These are phyloP conservation scores for Brotula barbata DNA, from an alignment of 2,797 vertebrate species.

Conservation along the genomic window DNA sequence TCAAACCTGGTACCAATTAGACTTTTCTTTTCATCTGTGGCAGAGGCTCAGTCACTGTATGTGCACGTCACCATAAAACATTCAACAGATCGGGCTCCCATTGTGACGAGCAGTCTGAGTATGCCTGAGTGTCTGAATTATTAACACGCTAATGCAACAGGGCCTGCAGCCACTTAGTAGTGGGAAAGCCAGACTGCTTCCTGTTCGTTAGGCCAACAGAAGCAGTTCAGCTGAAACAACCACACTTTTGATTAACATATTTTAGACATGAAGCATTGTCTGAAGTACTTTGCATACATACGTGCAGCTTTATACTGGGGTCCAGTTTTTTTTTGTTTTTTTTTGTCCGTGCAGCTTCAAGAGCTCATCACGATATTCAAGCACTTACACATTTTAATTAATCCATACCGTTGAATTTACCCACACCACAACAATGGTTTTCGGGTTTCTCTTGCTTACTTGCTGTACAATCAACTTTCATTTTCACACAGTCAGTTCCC, in stretches of 20 bases:
- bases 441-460: too few relatives aligned
- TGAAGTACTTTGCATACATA: background rate
- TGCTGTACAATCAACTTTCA: too few relatives aligned
- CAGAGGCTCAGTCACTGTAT: background rate
- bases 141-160: constrained; percentile 29
- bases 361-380: background rate
- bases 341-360: background rate
- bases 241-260: background rate
- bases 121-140: constrained; percentile 40
- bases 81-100: constrained; percentile 33
- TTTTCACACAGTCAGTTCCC: too few relatives aligned
- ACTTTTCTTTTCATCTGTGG: background rate
- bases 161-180: constrained; percentile 2
- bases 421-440: too few relatives aligned
- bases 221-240: background rate
- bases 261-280: background rate
- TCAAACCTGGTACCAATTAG: too few relatives aligned
- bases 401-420: too few relatives aligned
- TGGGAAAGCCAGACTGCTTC: background rate
- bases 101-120: constrained; percentile 14
- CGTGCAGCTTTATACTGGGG: background rate
- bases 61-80: constrained; percentile 37
- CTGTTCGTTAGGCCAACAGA: background rate
- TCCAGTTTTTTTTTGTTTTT: background rate
- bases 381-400: too few relatives aligned